Evolutionary conservation across 1,140 invertebrate genomes (phyloP).

Genomic region (Scaptomyza graminum): DNA sequence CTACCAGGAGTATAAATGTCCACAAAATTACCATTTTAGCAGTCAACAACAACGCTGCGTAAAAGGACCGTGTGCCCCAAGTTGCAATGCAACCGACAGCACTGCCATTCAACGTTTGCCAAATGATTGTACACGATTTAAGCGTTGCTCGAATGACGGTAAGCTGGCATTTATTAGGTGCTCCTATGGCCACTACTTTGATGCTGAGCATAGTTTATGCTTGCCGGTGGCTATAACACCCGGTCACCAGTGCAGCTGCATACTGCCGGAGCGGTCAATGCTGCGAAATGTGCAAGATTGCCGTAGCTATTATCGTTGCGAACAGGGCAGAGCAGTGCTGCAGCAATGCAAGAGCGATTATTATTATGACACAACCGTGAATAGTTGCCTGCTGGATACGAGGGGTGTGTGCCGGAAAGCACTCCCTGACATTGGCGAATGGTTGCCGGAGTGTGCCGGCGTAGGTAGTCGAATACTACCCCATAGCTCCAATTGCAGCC

Average conservation of each 20-base stretch:
- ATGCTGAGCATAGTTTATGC: conserved; percentile 30
- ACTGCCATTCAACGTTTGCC: conserved; percentile 37
- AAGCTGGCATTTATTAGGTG: conserved; percentile 40
- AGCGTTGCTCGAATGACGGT: conserved; percentile 31
- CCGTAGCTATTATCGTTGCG: conserved; percentile 60
- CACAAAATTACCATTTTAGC: conserved; percentile 47
- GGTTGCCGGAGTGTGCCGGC: conserved; percentile 35
- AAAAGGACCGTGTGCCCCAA: conserved; percentile 27
- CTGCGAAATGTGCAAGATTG: conserved; percentile 57
- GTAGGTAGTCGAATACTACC: conserved; percentile 40
- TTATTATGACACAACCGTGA: conserved; percentile 41
- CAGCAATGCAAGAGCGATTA: conserved; percentile 49
- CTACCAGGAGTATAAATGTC: conserved; percentile 56
- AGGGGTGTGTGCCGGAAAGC: conserved; percentile 50
- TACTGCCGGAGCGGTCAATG: conserved; percentile 56
- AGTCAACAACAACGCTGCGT: conserved; percentile 29
- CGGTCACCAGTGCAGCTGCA: conserved; percentile 62
- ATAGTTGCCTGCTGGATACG: conserved; percentile 50
- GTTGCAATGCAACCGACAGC: not conserved
- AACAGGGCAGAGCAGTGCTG: conserved; percentile 40
- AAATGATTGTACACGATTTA: conserved; percentile 45
- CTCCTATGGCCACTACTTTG: conserved; percentile 44
- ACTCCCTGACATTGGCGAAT: conserved; percentile 16
- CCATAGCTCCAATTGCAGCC: conserved; percentile 46
- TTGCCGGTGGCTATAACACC: conserved; percentile 45